Base-by-base conservation (phyloP, 2,888 invertebrate species). In the Papilio protenor region DNA sequence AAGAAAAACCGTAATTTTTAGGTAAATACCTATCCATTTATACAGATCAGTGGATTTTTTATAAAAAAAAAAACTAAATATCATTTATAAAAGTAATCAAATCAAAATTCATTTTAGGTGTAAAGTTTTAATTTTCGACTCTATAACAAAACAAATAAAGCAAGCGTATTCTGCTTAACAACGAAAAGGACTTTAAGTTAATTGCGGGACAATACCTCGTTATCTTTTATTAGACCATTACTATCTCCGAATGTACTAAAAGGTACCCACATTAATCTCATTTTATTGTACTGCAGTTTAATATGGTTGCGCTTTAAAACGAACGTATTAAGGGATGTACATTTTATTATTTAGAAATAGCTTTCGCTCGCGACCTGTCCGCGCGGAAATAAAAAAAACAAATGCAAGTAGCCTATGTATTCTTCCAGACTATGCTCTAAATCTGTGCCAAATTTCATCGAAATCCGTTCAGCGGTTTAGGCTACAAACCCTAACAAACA, bases 221-320 rank as follows among this genome's bases (percentile, higher is more conserved):
- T 76, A 76, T 72, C 76, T 59, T 76, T 76, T 76, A 72, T 76
- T 61, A 61, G 49, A 49, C 49, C 61, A 71, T 61, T 76, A 49
- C 71, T 70, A 57, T 27, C 27, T 49, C 33, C 27, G 47, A 71
- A 71, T 21, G 59, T 23, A n/a, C 49, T 47, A 16, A 57, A 21
- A 45, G 18, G 57, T 33, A 70, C 45, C 47, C 6, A 47, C 57
- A 75, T 57, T 61, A 73, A 73, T 73, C 47, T 73, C 16, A 40
- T 64, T 64, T 64, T 64, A 64, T 64, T 40, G 40, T 33, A 40
- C 40, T 64, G 64, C 64, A 40, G 40, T 11, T 64, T 64, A 64
- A 64, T 64, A 64, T 64, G 64, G 64, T 33, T 64, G 18, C 10
- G 64, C 64, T 64, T 40, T 40, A 33, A 33, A 64, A 64, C 64